A percentile compares a stretch with the other conserved stretches of the same genome.
These are phyloP conservation scores for Galerucella pusilla DNA, from an alignment of 2,888 invertebrate genomes.

Conservation along the genomic window DNA sequence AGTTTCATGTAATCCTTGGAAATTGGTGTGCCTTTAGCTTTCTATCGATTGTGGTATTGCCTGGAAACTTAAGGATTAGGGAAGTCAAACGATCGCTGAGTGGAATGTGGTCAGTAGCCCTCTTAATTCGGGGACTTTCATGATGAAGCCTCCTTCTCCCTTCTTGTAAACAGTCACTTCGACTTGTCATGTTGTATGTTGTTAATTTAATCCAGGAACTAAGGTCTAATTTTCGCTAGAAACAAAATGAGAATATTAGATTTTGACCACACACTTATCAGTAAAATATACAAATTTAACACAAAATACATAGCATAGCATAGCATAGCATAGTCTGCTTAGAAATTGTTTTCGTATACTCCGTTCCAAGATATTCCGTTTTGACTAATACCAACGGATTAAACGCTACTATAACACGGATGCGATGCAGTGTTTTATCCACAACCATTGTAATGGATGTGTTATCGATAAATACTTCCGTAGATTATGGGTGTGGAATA, in stretches of 20 bases:
- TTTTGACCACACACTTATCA: too few relatives aligned
- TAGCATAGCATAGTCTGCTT: too few relatives aligned
- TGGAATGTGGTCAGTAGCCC: constrained; percentile 41
- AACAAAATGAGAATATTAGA: background rate
- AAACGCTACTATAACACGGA: too few relatives aligned
- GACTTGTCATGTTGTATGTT: constrained; percentile 6
- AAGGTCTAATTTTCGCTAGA: background rate
- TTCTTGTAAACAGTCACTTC: constrained; percentile 5
- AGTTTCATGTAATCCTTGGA: background rate
- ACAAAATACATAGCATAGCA: too few relatives aligned
- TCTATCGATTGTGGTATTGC: constrained; percentile 22
- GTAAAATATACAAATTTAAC: too few relatives aligned
- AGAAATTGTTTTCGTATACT: too few relatives aligned
- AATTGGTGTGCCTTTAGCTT: constrained; percentile 6
- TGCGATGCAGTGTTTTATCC: too few relatives aligned
- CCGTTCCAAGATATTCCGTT: too few relatives aligned
- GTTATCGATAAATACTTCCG: too few relatives aligned
- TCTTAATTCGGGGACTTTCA: constrained; percentile 23
- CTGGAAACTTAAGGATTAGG: constrained; percentile 28
- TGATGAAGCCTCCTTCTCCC: constrained; percentile 21
- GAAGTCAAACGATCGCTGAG: constrained; percentile 34
- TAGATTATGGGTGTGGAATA: background rate
- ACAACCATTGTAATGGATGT: too few relatives aligned
- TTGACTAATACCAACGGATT: too few relatives aligned
- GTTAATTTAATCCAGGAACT: background rate